Base-by-base conservation (phyloP, 1,140 invertebrate genomes). In the Matsumurasca onukii region DNA sequence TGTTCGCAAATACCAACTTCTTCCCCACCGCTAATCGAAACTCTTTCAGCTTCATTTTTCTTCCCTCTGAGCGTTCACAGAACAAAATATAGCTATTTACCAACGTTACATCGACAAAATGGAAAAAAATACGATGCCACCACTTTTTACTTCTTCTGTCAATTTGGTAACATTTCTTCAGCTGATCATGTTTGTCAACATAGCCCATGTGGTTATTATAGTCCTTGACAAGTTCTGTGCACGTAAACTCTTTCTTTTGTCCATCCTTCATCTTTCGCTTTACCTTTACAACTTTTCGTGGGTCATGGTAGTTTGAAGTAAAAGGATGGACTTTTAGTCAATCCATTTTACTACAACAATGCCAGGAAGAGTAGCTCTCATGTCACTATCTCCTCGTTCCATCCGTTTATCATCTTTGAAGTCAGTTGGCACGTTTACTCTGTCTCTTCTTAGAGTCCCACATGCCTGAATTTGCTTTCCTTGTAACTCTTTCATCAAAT, bases 161-260 rank as follows among this genome's bases (percentile, higher is more conserved):
- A 34, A 78, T 73, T 66, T 76, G 71, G 69, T 79, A 80, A 20
- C 68, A 52, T 20, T 68, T 69, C 65, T 76, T 78, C 64, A 78
- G 65, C 74, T 76, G 76, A 70, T 81, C 78, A 55, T 73, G 70
- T 70, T 77, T 77, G 70, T 81, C 78, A 17, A 80, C 78, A 69
- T 69, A 76, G 29, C 74, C 74, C 78, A 80, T 80, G 68, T 80
- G 66, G 55, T 70, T 67, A 68, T 78, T 80, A 65, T 80, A 81
- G 67, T 79, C 73, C 25, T 73, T 74, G 5, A 79, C 69, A 3
- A 76, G 71, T 71, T 71, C 64, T 59, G 77, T 76, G 66, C 76
- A 73, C 24, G 65, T 22, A 39, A 77, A 52, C 45, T 62, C 51
- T 27, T 49, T 65, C 63, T 66, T 69, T 30, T 30, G 52, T 49